Conservation (phyloP, 2,888 invertebrate species). For the Phyllotreta cruciferae region DNA sequence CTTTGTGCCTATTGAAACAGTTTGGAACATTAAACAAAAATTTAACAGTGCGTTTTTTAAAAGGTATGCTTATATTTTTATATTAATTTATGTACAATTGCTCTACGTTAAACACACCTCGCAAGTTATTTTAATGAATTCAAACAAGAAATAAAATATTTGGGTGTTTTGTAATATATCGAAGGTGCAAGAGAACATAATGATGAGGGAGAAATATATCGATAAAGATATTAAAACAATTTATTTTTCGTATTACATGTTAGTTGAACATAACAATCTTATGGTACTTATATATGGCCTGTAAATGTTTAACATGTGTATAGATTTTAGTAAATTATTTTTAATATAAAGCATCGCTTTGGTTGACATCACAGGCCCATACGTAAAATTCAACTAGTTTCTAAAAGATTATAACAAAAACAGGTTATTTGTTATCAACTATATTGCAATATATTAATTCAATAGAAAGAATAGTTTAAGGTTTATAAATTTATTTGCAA, state of each 20-base stretch:
- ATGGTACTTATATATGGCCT: slow-evolving; percentile 49
- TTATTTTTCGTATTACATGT: slow-evolving; percentile 38
- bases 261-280: slow-evolving; percentile 58
- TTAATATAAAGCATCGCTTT: slow-evolving; percentile 48
- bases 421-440: slow-evolving; percentile 26
- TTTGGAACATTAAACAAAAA: too few species aligned
- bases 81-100: too few species aligned
- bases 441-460: slow-evolving; percentile 35
- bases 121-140: too few species aligned
- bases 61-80: too few species aligned
- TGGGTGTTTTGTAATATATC: too few species aligned
- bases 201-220: slow-evolving; percentile 32
- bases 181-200: background rate
- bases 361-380: slow-evolving; percentile 57
- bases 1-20: background rate
- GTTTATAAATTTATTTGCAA: slow-evolving; percentile 28
- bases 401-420: slow-evolving; percentile 34
- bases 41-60: too few species aligned
- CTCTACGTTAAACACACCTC: too few species aligned
- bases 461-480: slow-evolving; percentile 30
- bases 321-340: slow-evolving; percentile 49
- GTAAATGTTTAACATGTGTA: slow-evolving; percentile 51
- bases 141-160: too few species aligned
- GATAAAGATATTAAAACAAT: slow-evolving; percentile 40
- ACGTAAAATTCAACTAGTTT: slow-evolving; percentile 38